These are phyloP conservation scores for Scolopax bukidnonensis DNA, from an alignment of 2,797 vertebrate species.

Conservation along the genomic window DNA sequence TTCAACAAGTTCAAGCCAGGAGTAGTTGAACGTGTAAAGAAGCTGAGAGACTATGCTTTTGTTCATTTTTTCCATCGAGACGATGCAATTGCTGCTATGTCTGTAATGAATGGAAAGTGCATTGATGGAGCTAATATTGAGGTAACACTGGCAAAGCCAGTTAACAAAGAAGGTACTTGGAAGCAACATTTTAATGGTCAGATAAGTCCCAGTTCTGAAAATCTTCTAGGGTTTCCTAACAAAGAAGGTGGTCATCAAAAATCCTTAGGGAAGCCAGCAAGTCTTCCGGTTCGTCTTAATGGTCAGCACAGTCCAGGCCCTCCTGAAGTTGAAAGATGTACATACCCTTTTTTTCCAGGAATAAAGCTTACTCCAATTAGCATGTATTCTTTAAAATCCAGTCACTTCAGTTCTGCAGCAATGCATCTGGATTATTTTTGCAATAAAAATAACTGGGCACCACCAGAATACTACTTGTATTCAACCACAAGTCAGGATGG, in stretches of 20 bases:
- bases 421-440: conserved; percentile 91
- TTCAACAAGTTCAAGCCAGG: conserved; percentile 90
- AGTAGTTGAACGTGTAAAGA: conserved; percentile 92
- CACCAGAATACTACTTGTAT: conserved; percentile 91
- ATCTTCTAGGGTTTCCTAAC: conserved; percentile 75
- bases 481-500: conserved; percentile 86
- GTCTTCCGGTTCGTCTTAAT: conserved; percentile 74
- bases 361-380: conserved; percentile 84
- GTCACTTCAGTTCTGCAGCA: conserved; percentile 88
- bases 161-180: conserved; percentile 80
- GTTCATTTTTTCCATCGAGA: conserved; percentile 90
- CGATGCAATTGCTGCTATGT: conserved; percentile 88
- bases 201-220: conserved; percentile 75
- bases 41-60: conserved; percentile 93
- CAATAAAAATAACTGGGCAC: conserved; percentile 86
- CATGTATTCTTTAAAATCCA: conserved; percentile 86
- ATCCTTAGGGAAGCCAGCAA: conserved; percentile 67
- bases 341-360: conserved; percentile 85
- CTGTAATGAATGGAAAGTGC: conserved; percentile 85
- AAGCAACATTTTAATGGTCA: conserved; percentile 77
- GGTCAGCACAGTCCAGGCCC: conserved; percentile 75
- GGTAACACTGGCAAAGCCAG: conserved; percentile 90
- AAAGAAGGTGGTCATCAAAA: conserved; percentile 80
- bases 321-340: conserved; percentile 77
- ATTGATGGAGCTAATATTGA: conserved; percentile 90